These are phyloP conservation scores for Taurulus bubalis DNA, from an alignment of 2,113 vertebrate genomes.

Conservation along the genomic window DNA sequence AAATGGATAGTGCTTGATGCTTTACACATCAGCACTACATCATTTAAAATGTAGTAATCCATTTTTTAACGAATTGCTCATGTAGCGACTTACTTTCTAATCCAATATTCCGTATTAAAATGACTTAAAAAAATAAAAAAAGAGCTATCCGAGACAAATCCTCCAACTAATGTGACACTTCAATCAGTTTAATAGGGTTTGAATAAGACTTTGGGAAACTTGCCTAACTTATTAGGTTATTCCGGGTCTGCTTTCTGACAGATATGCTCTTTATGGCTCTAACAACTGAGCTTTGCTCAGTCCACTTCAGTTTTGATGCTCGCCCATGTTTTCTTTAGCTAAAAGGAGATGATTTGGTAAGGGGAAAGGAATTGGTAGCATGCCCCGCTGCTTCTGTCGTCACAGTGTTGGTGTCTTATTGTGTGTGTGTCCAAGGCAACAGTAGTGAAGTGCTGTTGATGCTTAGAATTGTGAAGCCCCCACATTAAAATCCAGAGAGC, in stretches of 20 bases:
- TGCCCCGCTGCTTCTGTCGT: constrained; percentile 32
- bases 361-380: constrained; percentile 58
- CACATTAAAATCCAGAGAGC: constrained; percentile 28
- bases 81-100: neutral
- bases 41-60: neutral
- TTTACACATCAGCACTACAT: neutral
- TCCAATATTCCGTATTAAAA: neutral
- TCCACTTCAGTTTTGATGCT: constrained; percentile 1
- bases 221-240: neutral
- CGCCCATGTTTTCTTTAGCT: constrained; percentile 32
- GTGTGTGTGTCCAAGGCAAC: constrained; percentile 73
- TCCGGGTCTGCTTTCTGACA: neutral
- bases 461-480: constrained; percentile 27
- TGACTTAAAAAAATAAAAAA: neutral
- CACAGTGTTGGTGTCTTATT: constrained; percentile 68
- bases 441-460: constrained; percentile 42
- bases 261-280: neutral
- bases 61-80: neutral
- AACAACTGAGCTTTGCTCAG: neutral
- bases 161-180: neutral
- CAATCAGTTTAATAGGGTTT: neutral
- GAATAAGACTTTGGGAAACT: neutral
- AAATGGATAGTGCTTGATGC: neutral
- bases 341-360: constrained; percentile 36
- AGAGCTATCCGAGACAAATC: neutral